These are phyloP conservation scores for Frankliniella intonsa DNA, from an alignment of 2,888 invertebrate species.

Conservation along the genomic window DNA sequence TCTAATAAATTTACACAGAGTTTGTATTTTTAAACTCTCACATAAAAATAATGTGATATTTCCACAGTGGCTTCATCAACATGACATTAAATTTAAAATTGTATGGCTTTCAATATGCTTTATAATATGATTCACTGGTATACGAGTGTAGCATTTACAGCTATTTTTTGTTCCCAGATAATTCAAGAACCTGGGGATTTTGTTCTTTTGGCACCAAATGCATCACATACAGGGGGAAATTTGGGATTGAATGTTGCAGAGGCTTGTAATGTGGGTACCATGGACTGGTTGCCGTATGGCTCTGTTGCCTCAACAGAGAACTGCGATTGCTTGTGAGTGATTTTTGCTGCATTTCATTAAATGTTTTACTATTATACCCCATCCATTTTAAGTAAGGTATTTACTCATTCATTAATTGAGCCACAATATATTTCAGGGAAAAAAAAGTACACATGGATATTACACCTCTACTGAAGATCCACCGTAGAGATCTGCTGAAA, in stretches of 20 bases:
- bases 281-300: neutral
- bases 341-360: neutral
- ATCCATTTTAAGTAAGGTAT: neutral
- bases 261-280: neutral
- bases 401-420: neutral
- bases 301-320: neutral
- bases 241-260: neutral
- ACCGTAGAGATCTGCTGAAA: neutral
- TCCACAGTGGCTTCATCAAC: neutral
- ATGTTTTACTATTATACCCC: neutral
- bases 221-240: neutral
- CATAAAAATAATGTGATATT: neutral
- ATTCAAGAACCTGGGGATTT: neutral
- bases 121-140: neutral
- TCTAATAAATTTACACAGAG: neutral
- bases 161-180: neutral
- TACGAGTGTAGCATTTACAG: too few species aligned
- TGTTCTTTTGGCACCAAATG: neutral
- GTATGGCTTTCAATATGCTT: neutral
- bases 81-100: neutral
- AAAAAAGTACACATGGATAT: slow-evolving; percentile 5
- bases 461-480: neutral
- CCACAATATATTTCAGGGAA: neutral
- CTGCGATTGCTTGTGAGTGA: neutral
- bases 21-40: neutral